Conservation (phyloP, 2,113 vertebrate genomes). For the Erinaceus europaeus region DNA sequence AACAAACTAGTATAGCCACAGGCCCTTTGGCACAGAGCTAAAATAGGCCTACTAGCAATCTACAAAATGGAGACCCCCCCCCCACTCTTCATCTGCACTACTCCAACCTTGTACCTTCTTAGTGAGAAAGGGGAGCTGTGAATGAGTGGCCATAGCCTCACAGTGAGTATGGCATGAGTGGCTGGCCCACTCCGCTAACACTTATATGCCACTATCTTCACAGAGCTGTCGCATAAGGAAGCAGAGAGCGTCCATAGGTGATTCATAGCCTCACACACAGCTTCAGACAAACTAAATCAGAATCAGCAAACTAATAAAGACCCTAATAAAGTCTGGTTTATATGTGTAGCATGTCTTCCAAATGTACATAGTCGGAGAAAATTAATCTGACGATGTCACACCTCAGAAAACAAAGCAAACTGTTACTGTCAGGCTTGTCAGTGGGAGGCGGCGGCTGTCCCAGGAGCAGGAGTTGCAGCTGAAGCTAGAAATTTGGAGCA, state of each 20-base stretch:
- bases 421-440: neutral
- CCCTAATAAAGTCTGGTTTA: neutral
- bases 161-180: neutral
- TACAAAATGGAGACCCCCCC: no score
- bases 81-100: neutral
- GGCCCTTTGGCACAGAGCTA: no score
- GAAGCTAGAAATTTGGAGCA: conserved; percentile 41
- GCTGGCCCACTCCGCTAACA: neutral
- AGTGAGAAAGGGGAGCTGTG: neutral
- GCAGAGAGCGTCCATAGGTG: neutral
- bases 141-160: neutral
- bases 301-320: conserved; percentile 31
- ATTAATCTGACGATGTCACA: neutral
- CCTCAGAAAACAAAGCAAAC: no score
- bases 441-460: neutral
- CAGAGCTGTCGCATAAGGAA: neutral
- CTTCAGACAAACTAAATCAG: conserved; percentile 8
- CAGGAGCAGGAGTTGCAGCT: neutral
- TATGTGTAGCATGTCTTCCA: neutral
- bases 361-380: neutral
- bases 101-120: neutral
- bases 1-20: no score
- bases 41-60: no score
- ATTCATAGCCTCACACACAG: neutral
- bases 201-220: neutral